A percentile compares a stretch with the other conserved stretches of the same genome.
phyloP scores from a whole-genome alignment of 2,888 invertebrate species.

The Camptogramma bilineatum region DNA sequence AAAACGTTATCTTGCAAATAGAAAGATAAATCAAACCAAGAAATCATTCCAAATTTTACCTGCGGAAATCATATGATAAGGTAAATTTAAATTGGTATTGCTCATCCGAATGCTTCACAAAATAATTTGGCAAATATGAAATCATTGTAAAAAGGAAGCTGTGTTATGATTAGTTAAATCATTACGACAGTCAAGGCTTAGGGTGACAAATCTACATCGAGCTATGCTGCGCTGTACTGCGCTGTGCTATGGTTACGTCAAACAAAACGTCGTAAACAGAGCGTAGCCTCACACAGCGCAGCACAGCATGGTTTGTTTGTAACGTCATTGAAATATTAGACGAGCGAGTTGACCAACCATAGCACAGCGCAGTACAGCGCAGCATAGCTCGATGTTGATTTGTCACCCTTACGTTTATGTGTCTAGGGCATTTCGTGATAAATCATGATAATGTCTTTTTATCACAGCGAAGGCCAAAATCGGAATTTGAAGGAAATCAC shows the following conservation, averaged over 20 bases:
- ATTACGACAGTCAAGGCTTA: slow-evolving; percentile 23
- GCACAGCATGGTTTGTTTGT: no score
- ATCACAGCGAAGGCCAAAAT: slow-evolving; percentile 29
- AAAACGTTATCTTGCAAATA: slow-evolving; percentile 24
- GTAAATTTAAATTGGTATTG: slow-evolving; percentile 1
- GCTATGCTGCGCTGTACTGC: no score
- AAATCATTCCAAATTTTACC: slow-evolving; percentile 28
- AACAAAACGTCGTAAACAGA: no score
- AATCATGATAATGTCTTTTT: slow-evolving; percentile 27
- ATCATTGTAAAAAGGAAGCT: not conserved
- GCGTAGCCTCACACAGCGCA: no score
- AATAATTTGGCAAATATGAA: not conserved
- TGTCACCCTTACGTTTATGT: slow-evolving; percentile 21
- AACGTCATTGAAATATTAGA: no score
- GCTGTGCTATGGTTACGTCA: no score
- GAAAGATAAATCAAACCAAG: slow-evolving; percentile 13
- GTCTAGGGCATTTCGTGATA: slow-evolving; percentile 32
- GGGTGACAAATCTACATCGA: no score
- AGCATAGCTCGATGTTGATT: no score
- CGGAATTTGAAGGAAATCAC: not conserved
- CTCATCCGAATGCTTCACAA: not conserved
- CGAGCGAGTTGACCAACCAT: no score
- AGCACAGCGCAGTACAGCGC: no score
- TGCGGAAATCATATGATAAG: slow-evolving; percentile 12
- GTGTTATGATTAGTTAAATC: slow-evolving; percentile 15